Conservation (phyloP, 1,140 invertebrate species). For the Cyclina sinensis region DNA sequence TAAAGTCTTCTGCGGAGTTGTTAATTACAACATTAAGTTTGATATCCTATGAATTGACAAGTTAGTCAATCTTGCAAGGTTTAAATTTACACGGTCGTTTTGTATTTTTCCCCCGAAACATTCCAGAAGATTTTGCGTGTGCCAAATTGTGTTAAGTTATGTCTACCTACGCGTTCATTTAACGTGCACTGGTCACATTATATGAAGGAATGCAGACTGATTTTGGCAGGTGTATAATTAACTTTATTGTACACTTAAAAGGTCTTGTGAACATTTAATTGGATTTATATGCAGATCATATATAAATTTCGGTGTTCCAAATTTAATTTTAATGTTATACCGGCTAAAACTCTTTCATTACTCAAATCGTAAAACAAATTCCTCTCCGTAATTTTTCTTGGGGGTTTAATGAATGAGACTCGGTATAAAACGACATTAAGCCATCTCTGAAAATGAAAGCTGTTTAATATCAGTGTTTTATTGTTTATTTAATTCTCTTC, state of each 20-base stretch:
- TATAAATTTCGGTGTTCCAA: not conserved
- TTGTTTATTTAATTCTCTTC: too few species aligned
- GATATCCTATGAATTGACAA: not conserved
- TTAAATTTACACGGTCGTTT: not conserved
- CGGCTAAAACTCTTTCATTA: not conserved
- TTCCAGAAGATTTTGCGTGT: not conserved
- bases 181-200: not conserved
- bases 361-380: not conserved
- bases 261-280: not conserved
- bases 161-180: not conserved
- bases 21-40: not conserved
- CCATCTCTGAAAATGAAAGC: too few species aligned
- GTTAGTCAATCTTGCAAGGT: not conserved
- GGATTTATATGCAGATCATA: not conserved
- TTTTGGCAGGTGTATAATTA: slow-evolving; percentile 38
- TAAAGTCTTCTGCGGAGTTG: not conserved
- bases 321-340: not conserved
- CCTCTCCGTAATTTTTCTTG: not conserved
- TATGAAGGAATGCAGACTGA: slow-evolving; percentile 4
- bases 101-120: too few species aligned
- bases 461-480: too few species aligned
- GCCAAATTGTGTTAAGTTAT: not conserved
- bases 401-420: not conserved
- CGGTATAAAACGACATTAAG: too few species aligned
- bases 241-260: slow-evolving; percentile 23